Conservation (phyloP, 1,140 invertebrate genomes). For the Pollicipes pollicipes region DNA sequence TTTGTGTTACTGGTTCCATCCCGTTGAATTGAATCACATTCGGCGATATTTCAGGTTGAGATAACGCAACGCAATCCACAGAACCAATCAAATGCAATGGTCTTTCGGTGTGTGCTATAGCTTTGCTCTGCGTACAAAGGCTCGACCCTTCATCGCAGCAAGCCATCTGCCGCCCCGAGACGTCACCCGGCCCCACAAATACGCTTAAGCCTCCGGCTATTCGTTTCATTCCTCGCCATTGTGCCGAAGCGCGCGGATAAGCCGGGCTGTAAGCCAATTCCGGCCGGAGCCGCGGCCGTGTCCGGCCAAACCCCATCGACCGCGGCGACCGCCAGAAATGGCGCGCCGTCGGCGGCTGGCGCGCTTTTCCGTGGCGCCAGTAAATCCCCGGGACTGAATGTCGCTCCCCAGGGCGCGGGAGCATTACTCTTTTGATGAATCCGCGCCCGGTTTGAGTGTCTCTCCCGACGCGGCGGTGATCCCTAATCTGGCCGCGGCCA, state of each 20-base stretch:
- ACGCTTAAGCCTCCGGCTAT: neutral
- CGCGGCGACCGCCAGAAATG: neutral
- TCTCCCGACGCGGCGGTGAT: neutral
- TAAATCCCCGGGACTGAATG: neutral
- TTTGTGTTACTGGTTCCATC: too few relatives aligned
- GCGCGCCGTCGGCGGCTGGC: too few relatives aligned
- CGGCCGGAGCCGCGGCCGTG: too few relatives aligned
- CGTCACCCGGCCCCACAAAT: too few relatives aligned
- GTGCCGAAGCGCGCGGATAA: neutral
- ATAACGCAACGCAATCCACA: too few relatives aligned
- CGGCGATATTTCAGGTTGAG: too few relatives aligned
- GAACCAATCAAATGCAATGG: too few relatives aligned
- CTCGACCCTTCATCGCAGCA: too few relatives aligned
- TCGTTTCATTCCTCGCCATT: neutral
- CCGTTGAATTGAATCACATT: too few relatives aligned
- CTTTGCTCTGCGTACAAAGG: too few relatives aligned
- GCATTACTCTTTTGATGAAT: slow-evolving; percentile 2
- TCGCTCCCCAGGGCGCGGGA: neutral
- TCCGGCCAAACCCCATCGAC: neutral
- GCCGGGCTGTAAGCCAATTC: neutral
- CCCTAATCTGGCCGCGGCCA: slow-evolving; percentile 1
- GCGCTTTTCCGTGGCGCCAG: neutral
- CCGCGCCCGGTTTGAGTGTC: neutral
- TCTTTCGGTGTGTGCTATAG: too few relatives aligned
- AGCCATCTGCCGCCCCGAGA: too few relatives aligned